A percentile compares a stretch with the other conserved stretches of the same genome.
Evolutionary conservation across 2,113 vertebrate genomes (phyloP).

Genomic region (Morone chrysops): DNA sequence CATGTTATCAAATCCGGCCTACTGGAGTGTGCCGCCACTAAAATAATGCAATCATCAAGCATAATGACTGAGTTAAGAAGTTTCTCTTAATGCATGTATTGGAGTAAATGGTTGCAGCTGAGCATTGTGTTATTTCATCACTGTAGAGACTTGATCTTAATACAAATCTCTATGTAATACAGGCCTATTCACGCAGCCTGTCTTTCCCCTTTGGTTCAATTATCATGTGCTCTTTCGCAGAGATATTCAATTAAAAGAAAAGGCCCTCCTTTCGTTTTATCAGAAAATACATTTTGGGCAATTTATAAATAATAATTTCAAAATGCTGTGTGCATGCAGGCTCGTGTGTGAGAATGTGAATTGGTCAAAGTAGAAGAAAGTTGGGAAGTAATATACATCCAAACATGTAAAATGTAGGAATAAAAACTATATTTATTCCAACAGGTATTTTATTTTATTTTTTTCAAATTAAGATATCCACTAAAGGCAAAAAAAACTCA

Average conservation of each 20-base stretch:
- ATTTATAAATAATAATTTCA: conserved; percentile 64
- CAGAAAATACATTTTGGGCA: conserved; percentile 67
- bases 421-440: background rate
- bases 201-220: conserved; percentile 72
- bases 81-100: conserved; percentile 72
- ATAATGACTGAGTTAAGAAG: conserved; percentile 76
- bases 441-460: background rate
- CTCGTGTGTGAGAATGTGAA: background rate
- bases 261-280: conserved; percentile 61
- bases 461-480: conserved; percentile 34
- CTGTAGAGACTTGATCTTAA: conserved; percentile 79
- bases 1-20: conserved; percentile 68
- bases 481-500: conserved; percentile 13
- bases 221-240: conserved; percentile 72
- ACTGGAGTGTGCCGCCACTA: conserved; percentile 72
- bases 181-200: conserved; percentile 74
- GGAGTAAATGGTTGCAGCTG: conserved; percentile 70
- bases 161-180: conserved; percentile 80
- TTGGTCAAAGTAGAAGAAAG: conserved; percentile 12
- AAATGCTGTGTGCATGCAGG: conserved; percentile 17
- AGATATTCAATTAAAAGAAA: conserved; percentile 81
- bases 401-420: background rate
- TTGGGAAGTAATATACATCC: background rate
- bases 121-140: conserved; percentile 76
- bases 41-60: conserved; percentile 81